phyloP scores from a whole-genome alignment of 92 coral and sea anemone species.

The Galaxea fascicularis region DNA sequence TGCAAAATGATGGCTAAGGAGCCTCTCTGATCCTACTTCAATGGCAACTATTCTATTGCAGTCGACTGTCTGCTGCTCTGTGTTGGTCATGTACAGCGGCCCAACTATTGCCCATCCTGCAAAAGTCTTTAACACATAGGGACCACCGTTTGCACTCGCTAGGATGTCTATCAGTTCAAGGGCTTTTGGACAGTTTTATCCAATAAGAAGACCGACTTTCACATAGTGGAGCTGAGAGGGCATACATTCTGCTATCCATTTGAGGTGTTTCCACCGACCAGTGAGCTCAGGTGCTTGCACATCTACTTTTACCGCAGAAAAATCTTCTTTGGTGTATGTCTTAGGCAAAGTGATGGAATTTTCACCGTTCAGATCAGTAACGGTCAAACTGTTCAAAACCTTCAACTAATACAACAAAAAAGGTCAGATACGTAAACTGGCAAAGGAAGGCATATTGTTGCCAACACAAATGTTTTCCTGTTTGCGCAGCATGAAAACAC shows the following conservation, averaged over 20 bases:
- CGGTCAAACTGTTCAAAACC: constrained; percentile 48
- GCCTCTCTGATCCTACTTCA: constrained; percentile 27
- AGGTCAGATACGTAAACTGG: no score
- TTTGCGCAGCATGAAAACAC: no score
- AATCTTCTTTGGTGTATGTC: constrained; percentile 27
- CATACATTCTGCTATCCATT: not conserved
- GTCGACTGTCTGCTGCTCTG: constrained; percentile 12
- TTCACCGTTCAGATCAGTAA: constrained; percentile 36
- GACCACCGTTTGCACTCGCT: not conserved
- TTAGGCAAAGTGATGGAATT: constrained; percentile 2
- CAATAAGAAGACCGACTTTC: constrained; percentile 59
- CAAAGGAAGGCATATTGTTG: no score
- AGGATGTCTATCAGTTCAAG: not conserved
- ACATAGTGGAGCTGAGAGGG: constrained; percentile 25
- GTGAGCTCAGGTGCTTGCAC: not conserved
- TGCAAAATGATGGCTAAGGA: constrained; percentile 53
- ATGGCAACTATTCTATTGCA: constrained; percentile 52
- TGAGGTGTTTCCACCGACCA: not conserved
- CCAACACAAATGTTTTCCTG: no score
- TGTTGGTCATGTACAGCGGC: constrained; percentile 25
- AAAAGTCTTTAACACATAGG: constrained; percentile 40
- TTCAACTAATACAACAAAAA: no score
- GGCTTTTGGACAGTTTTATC: constrained; percentile 64
- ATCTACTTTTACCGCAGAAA: constrained; percentile 42
- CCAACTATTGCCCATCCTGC: constrained; percentile 70